Evolutionary conservation across 1,140 invertebrate genomes (phyloP).

Genomic region (Drosophila asahinai): DNA sequence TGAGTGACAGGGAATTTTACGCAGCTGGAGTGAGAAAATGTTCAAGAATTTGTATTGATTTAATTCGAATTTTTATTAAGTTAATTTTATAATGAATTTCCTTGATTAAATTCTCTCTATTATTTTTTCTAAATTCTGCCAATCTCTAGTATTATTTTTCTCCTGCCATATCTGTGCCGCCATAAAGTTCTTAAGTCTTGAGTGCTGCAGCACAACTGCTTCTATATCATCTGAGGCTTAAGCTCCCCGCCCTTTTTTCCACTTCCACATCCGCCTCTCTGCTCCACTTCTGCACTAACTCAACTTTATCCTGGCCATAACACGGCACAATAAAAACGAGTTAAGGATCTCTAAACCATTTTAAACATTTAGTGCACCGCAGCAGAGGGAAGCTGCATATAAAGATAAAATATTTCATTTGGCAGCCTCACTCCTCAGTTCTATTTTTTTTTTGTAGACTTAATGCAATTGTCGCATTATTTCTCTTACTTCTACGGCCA

Average conservation of each 20-base stretch:
- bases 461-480: slow-evolving; percentile 68
- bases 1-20: not conserved
- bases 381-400: slow-evolving; percentile 44
- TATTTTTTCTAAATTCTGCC: slow-evolving; percentile 1
- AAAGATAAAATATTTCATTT: slow-evolving; percentile 62
- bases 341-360: slow-evolving; percentile 62
- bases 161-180: not conserved
- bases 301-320: slow-evolving; percentile 42
- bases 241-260: slow-evolving; percentile 9
- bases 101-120: not conserved
- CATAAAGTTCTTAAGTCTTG: slow-evolving; percentile 25
- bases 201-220: slow-evolving; percentile 11
- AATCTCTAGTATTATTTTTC: slow-evolving; percentile 1
- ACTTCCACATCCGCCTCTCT: not conserved
- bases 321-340: slow-evolving; percentile 50
- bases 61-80: no score
- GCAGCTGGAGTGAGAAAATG: not conserved
- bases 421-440: slow-evolving; percentile 10
- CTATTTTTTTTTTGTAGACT: slow-evolving; percentile 45
- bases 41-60: not conserved
- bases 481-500: slow-evolving; percentile 36
- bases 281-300: slow-evolving; percentile 3
- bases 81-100: not conserved
- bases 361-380: slow-evolving; percentile 62
- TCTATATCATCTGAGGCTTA: slow-evolving; percentile 42